Evolutionary conservation across 2,797 vertebrate species (phyloP).

Genomic region (Trachurus trachurus): DNA sequence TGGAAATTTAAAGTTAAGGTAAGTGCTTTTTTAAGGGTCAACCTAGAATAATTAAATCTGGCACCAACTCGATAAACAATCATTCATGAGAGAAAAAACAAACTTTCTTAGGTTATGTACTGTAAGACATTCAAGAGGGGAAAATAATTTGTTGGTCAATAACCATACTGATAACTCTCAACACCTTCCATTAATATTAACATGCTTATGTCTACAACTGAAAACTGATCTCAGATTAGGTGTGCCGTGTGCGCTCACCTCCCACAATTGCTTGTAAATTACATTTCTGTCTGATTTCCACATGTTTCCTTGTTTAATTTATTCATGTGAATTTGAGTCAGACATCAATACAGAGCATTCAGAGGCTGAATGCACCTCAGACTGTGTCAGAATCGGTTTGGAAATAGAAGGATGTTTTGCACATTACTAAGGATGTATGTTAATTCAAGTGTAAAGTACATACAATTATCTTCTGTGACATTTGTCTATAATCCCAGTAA

Average conservation of each 20-base stretch:
- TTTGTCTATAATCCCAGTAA: slow-evolving; percentile 61
- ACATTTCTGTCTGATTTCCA: slow-evolving; percentile 6
- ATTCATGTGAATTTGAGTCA: slow-evolving; percentile 19
- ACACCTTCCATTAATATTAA: slow-evolving; percentile 53
- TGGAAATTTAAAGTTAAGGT: slow-evolving; percentile 59
- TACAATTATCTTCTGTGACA: slow-evolving; percentile 69
- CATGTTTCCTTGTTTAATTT: slow-evolving; percentile 8
- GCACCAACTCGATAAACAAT: slow-evolving; percentile 71
- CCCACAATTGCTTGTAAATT: slow-evolving; percentile 18
- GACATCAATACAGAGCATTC: slow-evolving; percentile 3
- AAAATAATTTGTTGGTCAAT: slow-evolving; percentile 17
- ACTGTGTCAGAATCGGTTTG: slow-evolving; percentile 22
- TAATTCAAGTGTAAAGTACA: slow-evolving; percentile 64
- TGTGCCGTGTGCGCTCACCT: neutral
- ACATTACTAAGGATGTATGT: slow-evolving; percentile 41
- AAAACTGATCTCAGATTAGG: slow-evolving; percentile 34
- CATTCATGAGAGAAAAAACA: slow-evolving; percentile 44
- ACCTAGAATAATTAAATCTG: slow-evolving; percentile 70
- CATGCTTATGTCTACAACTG: slow-evolving; percentile 26
- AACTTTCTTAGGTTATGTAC: slow-evolving; percentile 55
- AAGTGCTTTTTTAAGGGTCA: slow-evolving; percentile 72
- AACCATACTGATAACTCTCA: slow-evolving; percentile 37
- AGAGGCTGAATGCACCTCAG: slow-evolving; percentile 20
- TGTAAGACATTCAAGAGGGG: slow-evolving; percentile 72
- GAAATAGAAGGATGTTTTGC: slow-evolving; percentile 27